A percentile compares a stretch with the other conserved stretches of the same genome.
phyloP scores from a whole-genome alignment of 2,797 vertebrate species.

The Sebastes variabilis region DNA sequence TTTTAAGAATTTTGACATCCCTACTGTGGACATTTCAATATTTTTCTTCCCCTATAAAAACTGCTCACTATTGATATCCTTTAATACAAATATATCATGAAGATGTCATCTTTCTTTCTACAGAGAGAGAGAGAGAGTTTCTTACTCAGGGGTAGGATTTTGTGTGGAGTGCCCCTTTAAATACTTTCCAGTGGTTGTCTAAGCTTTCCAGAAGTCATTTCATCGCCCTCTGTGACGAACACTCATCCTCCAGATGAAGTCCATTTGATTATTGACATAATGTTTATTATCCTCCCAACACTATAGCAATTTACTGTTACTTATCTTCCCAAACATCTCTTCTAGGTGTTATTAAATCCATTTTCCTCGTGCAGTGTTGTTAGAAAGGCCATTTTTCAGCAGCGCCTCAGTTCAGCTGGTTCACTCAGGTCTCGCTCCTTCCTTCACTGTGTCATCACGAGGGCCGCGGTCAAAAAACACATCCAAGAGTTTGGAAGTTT shows the following conservation, averaged over 20 bases:
- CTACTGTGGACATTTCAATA: neutral
- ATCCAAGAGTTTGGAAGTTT: conserved; percentile 36
- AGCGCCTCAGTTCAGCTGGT: conserved; percentile 39
- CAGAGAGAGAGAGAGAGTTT: neutral
- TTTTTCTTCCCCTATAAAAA: neutral
- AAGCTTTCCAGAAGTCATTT: conserved; percentile 7
- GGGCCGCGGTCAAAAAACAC: conserved; percentile 10
- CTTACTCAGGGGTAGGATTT: neutral
- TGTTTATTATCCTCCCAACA: neutral
- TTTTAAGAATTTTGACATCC: too few relatives aligned
- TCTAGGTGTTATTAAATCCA: conserved; percentile 4
- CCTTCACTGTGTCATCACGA: conserved; percentile 29
- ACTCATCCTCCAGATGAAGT: conserved; percentile 1
- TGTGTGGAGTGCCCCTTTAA: neutral
- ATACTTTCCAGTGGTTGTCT: conserved; percentile 19
- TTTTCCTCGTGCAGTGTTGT: neutral
- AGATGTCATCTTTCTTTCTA: neutral
- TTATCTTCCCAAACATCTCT: neutral
- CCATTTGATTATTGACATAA: neutral
- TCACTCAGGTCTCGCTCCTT: conserved; percentile 18
- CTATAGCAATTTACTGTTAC: neutral
- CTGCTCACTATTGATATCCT: neutral
- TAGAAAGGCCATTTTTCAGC: neutral
- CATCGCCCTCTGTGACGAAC: conserved; percentile 2
- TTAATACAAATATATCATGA: neutral